Conservation (phyloP, 1,140 invertebrate genomes). For the Drosophila pseudoananassae region DNA sequence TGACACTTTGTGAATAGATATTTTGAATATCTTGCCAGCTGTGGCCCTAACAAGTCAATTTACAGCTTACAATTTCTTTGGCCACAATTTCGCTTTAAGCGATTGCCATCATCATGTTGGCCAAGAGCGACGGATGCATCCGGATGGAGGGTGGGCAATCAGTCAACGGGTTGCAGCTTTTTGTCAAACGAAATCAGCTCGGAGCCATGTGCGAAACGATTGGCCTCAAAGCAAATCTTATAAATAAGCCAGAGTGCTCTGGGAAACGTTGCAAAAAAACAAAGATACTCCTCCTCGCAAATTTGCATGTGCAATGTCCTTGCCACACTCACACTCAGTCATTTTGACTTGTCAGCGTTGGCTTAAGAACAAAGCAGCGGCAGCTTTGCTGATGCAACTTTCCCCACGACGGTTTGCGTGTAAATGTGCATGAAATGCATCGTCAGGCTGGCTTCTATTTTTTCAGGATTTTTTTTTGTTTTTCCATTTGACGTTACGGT, state of each 20-base stretch:
- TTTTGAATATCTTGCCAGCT: constrained; percentile 21
- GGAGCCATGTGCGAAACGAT: constrained; percentile 62
- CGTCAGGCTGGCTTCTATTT: constrained; percentile 13
- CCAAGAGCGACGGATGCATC: too few relatives aligned
- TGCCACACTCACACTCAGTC: constrained; percentile 17
- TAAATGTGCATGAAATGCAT: constrained; percentile 72
- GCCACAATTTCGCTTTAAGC: constrained; percentile 29
- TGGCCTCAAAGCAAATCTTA: constrained; percentile 72
- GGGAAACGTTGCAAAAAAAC: constrained; percentile 51
- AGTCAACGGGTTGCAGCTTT: constrained; percentile 51
- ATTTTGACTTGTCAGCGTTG: constrained; percentile 51
- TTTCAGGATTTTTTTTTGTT: not conserved
- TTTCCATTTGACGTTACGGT: constrained; percentile 45
- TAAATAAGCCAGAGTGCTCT: constrained; percentile 62
- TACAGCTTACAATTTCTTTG: constrained; percentile 7
- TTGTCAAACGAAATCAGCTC: constrained; percentile 69
- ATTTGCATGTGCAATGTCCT: constrained; percentile 68
- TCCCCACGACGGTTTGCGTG: constrained; percentile 22
- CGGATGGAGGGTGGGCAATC: constrained; percentile 34
- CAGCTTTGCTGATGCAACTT: constrained; percentile 27
- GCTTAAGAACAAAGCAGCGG: constrained; percentile 53
- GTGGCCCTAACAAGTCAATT: constrained; percentile 27
- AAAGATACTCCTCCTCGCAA: constrained; percentile 41
- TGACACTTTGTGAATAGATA: not conserved
- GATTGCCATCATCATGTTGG: constrained; percentile 14